phyloP scores from a whole-genome alignment of 2,888 invertebrate genomes.

The Ceraclea dissimilis region DNA sequence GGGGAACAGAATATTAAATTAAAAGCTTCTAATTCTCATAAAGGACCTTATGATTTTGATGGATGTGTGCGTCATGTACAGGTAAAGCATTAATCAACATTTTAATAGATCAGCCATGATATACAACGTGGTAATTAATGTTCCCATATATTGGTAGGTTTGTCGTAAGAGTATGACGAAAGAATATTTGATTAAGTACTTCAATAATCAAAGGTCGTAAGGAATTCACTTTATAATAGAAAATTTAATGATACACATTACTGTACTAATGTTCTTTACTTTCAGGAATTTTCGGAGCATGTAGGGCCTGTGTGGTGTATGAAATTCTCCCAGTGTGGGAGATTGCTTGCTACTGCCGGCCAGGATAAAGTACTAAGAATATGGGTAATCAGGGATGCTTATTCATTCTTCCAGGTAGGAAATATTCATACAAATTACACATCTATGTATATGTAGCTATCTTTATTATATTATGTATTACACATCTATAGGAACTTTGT shows the following conservation, averaged over 20 bases:
- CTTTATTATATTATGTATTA: neutral
- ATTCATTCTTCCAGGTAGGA: constrained; percentile 75
- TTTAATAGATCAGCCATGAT: too few species aligned
- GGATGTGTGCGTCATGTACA: constrained; percentile 85
- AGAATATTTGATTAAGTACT: too few species aligned
- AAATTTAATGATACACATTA: too few species aligned
- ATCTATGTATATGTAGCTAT: neutral
- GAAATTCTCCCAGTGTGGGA: constrained; percentile 94
- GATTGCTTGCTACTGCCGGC: constrained; percentile 94
- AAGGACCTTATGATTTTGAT: constrained; percentile 93
- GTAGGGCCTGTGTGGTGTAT: constrained; percentile 97
- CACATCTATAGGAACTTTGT: too few species aligned
- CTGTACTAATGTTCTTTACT: too few species aligned
- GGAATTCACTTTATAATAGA: too few species aligned
- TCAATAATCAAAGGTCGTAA: too few species aligned
- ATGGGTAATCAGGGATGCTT: constrained; percentile 90
- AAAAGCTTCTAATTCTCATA: constrained; percentile 92
- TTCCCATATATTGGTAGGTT: too few species aligned
- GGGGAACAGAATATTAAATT: constrained; percentile 78
- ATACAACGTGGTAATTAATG: too few species aligned
- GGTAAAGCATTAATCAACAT: too few species aligned
- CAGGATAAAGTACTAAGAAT: constrained; percentile 91
- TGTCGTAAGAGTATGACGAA: too few species aligned
- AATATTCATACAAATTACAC: neutral
- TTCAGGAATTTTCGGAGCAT: constrained; percentile 71